Conservation (phyloP, 2,113 vertebrate genomes). For the Eublepharis macularius region DNA sequence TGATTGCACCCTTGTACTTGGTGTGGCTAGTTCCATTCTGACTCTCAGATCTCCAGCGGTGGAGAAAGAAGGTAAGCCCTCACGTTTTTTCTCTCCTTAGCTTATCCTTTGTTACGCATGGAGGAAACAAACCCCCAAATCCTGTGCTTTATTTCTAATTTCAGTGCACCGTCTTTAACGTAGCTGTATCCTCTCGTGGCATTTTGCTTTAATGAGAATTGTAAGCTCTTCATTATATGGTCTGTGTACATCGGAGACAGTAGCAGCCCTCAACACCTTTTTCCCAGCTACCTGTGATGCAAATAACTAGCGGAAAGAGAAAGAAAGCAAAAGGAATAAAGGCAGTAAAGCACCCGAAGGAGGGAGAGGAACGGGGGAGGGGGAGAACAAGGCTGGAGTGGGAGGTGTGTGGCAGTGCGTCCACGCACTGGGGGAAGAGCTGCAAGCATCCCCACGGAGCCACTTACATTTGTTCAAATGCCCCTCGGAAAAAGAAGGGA, state of each 20-base stretch:
- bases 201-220: neutral
- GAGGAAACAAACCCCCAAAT: neutral
- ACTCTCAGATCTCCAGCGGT: neutral
- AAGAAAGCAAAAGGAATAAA: neutral
- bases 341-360: neutral
- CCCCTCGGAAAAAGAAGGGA: neutral
- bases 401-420: accelerated
- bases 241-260: neutral
- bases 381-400: accelerated
- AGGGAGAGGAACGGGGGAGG: accelerated
- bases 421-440: accelerated
- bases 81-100: neutral
- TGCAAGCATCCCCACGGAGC: neutral
- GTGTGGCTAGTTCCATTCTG: neutral
- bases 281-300: neutral
- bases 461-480: neutral
- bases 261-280: neutral
- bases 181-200: neutral
- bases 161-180: neutral
- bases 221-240: neutral
- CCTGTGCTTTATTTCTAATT: neutral
- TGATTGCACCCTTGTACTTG: neutral
- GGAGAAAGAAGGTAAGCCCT: no score
- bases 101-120: accelerated
- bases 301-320: neutral